phyloP scores from a whole-genome alignment of 1,140 invertebrate genomes.

The Papilio aristodemus region DNA sequence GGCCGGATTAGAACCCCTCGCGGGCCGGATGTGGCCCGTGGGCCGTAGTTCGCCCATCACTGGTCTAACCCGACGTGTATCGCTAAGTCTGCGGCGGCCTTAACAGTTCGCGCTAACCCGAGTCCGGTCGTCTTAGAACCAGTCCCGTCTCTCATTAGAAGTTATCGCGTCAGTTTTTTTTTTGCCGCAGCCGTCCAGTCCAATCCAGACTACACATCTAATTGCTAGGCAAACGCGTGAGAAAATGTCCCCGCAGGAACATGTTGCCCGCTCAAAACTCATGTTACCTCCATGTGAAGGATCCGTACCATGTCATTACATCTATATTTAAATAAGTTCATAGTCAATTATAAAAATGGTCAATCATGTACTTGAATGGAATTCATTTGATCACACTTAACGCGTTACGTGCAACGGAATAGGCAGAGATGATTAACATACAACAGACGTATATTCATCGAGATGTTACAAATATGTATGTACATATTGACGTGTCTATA shows the following conservation, averaged over 20 bases:
- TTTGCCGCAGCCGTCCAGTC: slow-evolving; percentile 40
- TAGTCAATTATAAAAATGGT: too few species aligned
- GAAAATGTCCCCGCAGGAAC: slow-evolving; percentile 36
- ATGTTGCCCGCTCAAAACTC: slow-evolving; percentile 26
- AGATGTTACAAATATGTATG: too few species aligned
- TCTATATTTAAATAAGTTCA: not conserved
- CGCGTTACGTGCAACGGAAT: too few species aligned
- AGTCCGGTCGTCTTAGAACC: slow-evolving; percentile 52
- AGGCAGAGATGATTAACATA: too few species aligned
- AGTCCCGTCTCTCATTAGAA: slow-evolving; percentile 61
- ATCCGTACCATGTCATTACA: not conserved
- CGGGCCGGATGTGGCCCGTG: too few species aligned
- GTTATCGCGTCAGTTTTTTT: slow-evolving; percentile 64
- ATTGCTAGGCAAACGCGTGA: slow-evolving; percentile 59
- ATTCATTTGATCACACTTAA: too few species aligned
- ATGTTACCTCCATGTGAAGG: not conserved
- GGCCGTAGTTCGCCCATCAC: too few species aligned
- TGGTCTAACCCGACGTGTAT: slow-evolving; percentile 18
- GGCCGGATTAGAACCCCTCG: too few species aligned
- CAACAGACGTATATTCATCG: too few species aligned
- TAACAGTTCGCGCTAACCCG: slow-evolving; percentile 29
- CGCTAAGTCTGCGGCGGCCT: not conserved
- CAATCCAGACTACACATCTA: slow-evolving; percentile 49
- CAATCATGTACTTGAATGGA: too few species aligned
- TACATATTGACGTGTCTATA: too few species aligned